phyloP scores from a whole-genome alignment of 2,113 vertebrate species.

The Vanacampus margaritifer region DNA sequence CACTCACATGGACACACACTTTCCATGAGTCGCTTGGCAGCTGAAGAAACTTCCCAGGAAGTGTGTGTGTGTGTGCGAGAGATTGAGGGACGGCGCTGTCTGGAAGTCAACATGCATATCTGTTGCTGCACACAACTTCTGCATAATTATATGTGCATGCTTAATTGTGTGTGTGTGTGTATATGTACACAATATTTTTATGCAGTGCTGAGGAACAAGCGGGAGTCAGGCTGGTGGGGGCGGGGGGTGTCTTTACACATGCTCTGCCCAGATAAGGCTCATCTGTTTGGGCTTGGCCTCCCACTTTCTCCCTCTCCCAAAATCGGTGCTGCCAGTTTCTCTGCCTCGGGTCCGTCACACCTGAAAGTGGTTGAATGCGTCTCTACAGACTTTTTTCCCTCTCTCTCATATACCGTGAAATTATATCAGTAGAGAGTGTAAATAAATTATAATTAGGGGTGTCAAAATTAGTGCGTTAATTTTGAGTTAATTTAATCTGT shows the following conservation, averaged over 20 bases:
- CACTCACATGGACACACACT: conserved; percentile 24
- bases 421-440: not conserved
- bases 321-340: conserved; percentile 59
- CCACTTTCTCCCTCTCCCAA: conserved; percentile 55
- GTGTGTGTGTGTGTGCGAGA: conserved; percentile 9
- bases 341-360: conserved; percentile 61
- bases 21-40: conserved; percentile 30
- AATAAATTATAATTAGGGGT: not conserved
- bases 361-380: conserved; percentile 52
- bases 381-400: not conserved
- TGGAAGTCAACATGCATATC: conserved; percentile 10
- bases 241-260: conserved; percentile 61
- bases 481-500: no score
- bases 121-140: conserved; percentile 22
- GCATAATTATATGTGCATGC: not conserved
- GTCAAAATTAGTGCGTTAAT: no score
- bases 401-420: not conserved
- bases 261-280: conserved; percentile 75
- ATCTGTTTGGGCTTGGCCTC: conserved; percentile 70
- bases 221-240: conserved; percentile 39
- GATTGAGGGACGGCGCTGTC: no score
- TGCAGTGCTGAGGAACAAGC: conserved; percentile 58
- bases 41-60: conserved; percentile 21
- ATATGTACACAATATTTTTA: conserved; percentile 41
- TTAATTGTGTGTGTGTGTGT: not conserved